These are phyloP conservation scores for Bombus huntii DNA, from an alignment of 1,140 invertebrate species.

Conservation along the genomic window DNA sequence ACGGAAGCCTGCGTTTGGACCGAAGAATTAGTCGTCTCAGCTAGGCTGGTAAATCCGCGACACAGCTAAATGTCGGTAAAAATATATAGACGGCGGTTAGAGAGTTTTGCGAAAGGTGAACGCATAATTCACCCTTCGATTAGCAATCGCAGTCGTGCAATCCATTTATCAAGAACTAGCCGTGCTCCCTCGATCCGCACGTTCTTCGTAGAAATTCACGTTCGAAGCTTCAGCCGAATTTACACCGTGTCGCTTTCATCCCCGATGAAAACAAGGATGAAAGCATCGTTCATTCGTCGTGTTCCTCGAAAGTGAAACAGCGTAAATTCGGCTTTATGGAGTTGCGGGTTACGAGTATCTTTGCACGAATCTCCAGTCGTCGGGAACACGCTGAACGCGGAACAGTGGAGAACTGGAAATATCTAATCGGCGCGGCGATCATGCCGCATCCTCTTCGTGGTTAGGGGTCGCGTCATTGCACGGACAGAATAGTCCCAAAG, in stretches of 20 bases:
- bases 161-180: conserved; percentile 6
- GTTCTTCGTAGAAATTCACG: not conserved
- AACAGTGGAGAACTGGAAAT: conserved; percentile 13
- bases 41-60: not conserved
- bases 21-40: not conserved
- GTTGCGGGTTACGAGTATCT: not conserved
- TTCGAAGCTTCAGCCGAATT: too few relatives aligned
- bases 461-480: conserved; percentile 31
- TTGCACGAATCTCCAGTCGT: conserved; percentile 26
- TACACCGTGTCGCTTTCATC: too few relatives aligned
- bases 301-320: too few relatives aligned
- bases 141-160: not conserved
- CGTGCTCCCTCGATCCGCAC: not conserved
- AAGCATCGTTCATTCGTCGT: too few relatives aligned
- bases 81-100: not conserved
- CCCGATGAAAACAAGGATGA: too few relatives aligned
- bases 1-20: too few relatives aligned
- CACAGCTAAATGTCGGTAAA: not conserved
- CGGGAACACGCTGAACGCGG: not conserved
- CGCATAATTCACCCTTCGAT: not conserved
- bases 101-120: not conserved
- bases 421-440: conserved; percentile 48
- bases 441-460: conserved; percentile 18
- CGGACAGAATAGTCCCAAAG: conserved; percentile 29
- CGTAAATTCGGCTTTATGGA: too few relatives aligned